Base-by-base conservation (phyloP, 1,140 invertebrate species). In the Drosophila nebulosa region DNA sequence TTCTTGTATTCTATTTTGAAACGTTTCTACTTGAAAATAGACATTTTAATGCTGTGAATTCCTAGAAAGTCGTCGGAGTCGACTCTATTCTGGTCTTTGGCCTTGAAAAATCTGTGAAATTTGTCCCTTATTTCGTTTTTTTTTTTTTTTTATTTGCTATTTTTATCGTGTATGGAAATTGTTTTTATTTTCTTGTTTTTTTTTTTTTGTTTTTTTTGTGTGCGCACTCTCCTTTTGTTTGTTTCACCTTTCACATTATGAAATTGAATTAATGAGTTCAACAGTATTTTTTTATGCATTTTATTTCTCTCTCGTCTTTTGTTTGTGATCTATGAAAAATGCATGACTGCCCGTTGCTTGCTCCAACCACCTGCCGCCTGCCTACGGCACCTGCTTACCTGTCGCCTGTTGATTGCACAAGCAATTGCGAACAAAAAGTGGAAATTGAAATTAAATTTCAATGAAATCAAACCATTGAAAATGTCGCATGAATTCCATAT, bases 11-110 rank as follows among this genome's bases (percentile, higher is more conserved):
- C 39, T 46, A 46, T 67, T 73, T 67, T 39, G 63, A 55, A 66
- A 53, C 61, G 53, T 78, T 63, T 86, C 78, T 88, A 86, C 83
- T 86, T 86, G 81, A 85, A 86, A 80, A 53, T 73, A 64, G 39
- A 46, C 55, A 66, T 84, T 68, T 59, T 22, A 50, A 53, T 64
- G 58, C 55, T 57, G 53, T 56, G 16, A 59, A 52, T 52, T 58
- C 22, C 16, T 50, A 32, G 16, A 46, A 46, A 46, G 35, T 57
- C 30, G 60, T 63, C 32, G 3, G 35, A 35, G 58, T 16, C 35
- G 26, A 14, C 21, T 36, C 16, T 39, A 58, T 58, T 58, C 21
- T 39, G 18, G 56, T 46, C 39, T 46, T 46, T 46, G 39, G 4
- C 39, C 39, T 46, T 46, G 39, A 46, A 9, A 46, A 46, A 46